Percentiles rank a stretch among this genome's conserved stretches.
phyloP scores from a whole-genome alignment of 2,797 vertebrate species.

The Calcarius lapponicus region DNA sequence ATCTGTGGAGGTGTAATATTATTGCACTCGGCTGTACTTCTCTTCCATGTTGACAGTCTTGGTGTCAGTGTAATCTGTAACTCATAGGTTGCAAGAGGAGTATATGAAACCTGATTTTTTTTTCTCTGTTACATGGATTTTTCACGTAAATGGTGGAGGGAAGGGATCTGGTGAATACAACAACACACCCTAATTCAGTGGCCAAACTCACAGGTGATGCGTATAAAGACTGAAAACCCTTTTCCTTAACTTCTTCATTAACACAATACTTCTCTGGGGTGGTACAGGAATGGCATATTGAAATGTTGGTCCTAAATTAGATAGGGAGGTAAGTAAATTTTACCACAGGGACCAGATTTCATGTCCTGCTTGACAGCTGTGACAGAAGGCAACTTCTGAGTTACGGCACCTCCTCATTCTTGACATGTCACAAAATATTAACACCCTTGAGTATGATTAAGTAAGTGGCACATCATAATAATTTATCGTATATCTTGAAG shows the following conservation, averaged over 20 bases:
- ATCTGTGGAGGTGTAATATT: background rate
- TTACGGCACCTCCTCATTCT: constrained; percentile 60
- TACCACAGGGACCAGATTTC: constrained; percentile 33
- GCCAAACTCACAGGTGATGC: background rate
- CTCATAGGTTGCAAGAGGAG: background rate
- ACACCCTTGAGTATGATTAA: constrained; percentile 51
- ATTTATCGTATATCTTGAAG: constrained; percentile 33
- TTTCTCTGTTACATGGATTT: background rate
- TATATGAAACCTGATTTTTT: background rate
- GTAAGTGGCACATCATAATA: constrained; percentile 64
- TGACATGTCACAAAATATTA: constrained; percentile 69
- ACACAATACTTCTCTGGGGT: background rate
- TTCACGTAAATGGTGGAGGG: background rate
- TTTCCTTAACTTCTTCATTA: background rate
- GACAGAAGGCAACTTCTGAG: constrained; percentile 47
- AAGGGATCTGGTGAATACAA: background rate
- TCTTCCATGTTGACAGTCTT: background rate
- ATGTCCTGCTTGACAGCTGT: constrained; percentile 45
- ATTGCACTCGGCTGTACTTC: background rate
- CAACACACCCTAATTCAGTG: background rate
- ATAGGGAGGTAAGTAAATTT: constrained; percentile 37
- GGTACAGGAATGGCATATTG: background rate
- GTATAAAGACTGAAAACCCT: background rate
- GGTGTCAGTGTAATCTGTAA: background rate
- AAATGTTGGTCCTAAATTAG: constrained; percentile 12